These are phyloP conservation scores for Temnothorax nylanderi DNA, from an alignment of 1,140 invertebrate genomes.

Conservation along the genomic window DNA sequence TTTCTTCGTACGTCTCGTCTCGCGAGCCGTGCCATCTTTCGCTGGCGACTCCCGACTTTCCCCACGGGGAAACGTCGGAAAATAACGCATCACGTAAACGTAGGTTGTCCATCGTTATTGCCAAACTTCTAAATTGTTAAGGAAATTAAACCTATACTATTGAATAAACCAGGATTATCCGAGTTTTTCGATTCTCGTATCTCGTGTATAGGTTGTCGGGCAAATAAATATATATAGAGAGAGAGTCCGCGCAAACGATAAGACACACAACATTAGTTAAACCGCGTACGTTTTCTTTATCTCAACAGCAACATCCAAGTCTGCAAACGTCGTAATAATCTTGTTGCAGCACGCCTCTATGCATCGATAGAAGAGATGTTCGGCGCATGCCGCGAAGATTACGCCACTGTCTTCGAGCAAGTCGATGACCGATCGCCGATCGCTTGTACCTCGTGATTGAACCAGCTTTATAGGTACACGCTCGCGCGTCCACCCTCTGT, in stretches of 20 bases:
- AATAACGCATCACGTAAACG: conserved; percentile 23
- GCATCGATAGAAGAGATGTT: conserved; percentile 43
- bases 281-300: conserved; percentile 8
- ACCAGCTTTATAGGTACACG: conserved; percentile 59
- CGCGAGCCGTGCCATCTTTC: not conserved
- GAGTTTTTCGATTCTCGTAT: not conserved
- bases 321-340: conserved; percentile 52
- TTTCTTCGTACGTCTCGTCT: conserved; percentile 28
- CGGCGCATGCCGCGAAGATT: conserved; percentile 56
- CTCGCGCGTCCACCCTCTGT: conserved; percentile 68
- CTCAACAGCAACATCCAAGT: conserved; percentile 17
- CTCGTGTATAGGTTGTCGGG: not conserved
- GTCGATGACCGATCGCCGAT: conserved; percentile 58
- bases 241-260: not conserved
- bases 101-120: not conserved
- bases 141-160: not conserved
- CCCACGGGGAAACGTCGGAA: conserved; percentile 1
- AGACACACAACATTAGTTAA: conserved; percentile 12
- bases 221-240: not conserved
- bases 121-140: not conserved
- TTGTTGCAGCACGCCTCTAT: conserved; percentile 42
- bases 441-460: conserved; percentile 76
- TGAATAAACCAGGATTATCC: not conserved
- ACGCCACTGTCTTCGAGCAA: conserved; percentile 69
- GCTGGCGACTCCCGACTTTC: conserved; percentile 51